phyloP scores from a whole-genome alignment of 2,113 vertebrate species.

The Echinops telfairi region DNA sequence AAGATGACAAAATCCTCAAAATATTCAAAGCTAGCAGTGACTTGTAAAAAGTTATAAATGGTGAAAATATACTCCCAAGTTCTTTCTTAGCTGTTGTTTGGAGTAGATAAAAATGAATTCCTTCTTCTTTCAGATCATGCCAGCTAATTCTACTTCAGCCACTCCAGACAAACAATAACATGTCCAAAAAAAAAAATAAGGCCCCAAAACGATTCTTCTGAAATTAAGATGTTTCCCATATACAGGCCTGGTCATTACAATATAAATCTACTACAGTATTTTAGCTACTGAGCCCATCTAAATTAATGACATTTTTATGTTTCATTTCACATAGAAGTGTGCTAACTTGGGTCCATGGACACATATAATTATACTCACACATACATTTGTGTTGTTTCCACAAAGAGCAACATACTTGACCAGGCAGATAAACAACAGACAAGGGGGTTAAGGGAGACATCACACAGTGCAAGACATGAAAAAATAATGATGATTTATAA shows the following conservation, averaged over 20 bases:
- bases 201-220: not conserved
- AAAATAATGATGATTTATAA: no score
- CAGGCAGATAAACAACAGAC: no score
- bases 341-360: not conserved
- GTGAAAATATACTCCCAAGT: not conserved
- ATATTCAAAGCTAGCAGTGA: conserved; percentile 21
- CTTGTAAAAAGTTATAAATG: not conserved
- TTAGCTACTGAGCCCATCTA: not conserved
- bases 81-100: not conserved
- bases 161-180: no score
- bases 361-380: not conserved
- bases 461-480: no score
- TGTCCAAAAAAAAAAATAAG: not conserved
- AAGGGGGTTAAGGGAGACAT: no score
- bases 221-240: not conserved
- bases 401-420: not conserved
- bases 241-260: not conserved
- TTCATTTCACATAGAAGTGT: not conserved
- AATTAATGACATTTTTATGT: not conserved
- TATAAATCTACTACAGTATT: conserved; percentile 10
- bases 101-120: not conserved
- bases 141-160: not conserved
- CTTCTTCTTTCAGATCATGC: not conserved
- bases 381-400: not conserved
- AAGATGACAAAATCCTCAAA: conserved; percentile 7